Conservation (phyloP, 2,797 vertebrate genomes). For the Gambelia wislizenii region DNA sequence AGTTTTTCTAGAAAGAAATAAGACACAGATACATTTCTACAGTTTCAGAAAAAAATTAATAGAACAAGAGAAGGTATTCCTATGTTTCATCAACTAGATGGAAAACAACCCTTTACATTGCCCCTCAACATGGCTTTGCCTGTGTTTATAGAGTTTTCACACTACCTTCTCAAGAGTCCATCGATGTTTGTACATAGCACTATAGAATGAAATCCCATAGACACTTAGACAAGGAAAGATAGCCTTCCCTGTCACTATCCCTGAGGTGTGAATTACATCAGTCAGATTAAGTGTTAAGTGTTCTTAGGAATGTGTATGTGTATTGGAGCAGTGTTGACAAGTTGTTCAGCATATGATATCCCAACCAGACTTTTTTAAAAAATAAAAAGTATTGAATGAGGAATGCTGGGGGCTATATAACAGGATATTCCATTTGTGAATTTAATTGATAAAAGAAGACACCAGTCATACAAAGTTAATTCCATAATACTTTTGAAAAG, state of each 20-base stretch:
- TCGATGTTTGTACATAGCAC: slow-evolving; percentile 19
- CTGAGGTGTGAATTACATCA: slow-evolving; percentile 17
- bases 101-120: not conserved
- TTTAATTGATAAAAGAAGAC: not conserved
- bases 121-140: not conserved
- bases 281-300: slow-evolving; percentile 14
- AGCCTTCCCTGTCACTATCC: slow-evolving; percentile 9
- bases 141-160: not conserved
- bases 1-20: not conserved
- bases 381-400: not conserved
- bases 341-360: slow-evolving; percentile 21
- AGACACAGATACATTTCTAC: not conserved
- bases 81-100: not conserved
- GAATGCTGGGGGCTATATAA: not conserved
- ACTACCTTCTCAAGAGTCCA: not conserved
- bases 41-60: not conserved
- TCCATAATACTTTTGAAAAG: not conserved
- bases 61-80: not conserved
- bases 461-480: not conserved
- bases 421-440: not conserved
- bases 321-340: slow-evolving; percentile 5
- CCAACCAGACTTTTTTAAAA: not conserved
- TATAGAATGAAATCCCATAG: slow-evolving; percentile 1
- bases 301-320: not conserved
- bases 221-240: slow-evolving; percentile 5